Evolutionary conservation across 2,113 vertebrate species (phyloP), one percentile per base, ranked within the genome.

Genomic region (Pipa parva): DNA sequence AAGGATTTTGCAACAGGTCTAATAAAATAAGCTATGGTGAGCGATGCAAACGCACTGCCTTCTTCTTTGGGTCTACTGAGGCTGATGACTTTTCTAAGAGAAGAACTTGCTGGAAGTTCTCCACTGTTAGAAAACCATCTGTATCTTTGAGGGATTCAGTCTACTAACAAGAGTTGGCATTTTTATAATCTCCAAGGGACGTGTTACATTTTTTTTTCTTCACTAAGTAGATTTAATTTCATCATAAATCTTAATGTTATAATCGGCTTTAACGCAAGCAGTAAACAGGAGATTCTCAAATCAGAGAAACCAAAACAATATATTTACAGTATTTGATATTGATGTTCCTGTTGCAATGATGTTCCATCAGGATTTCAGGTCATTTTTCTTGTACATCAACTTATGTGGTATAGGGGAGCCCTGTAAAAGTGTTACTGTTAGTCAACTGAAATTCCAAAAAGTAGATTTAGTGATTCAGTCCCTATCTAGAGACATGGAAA

Each of bases 161-260:
- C 1, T 68, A 63, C 63, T 0, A 17, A 39, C 36, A 73, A 65
- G 18, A 78, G 13, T 61, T 60, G 58, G 2, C 10, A 59, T 21
- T 70, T n/a, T 54, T 65, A 72, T 71, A 70, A 70, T 63, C 71
- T 80, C 78, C 46, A 66, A 69, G 78, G 71, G 77, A 77, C 15
- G 1, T 58, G 7, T 73, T 72, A 62, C 59, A 51, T 63, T 45
- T 68, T 77, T 79, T 46, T 79, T 46, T 60, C 66, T 76, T 52
- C 72, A 71, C 72, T 76, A 76, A 77, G 60, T 69, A 28, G 1
- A 0, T 76, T 79, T 78, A 72, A 71, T 70, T 76, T 66, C 54
- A 50, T 75, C 71, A 68, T 71, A 77, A 75, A 81, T 77, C 73
- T 72, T 63, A 4, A 66, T 58, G 46, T 4, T 74, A 63, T 68